These are phyloP conservation scores for Heteromormyrus szaboi DNA, from an alignment of 2,797 vertebrate genomes.

Conservation along the genomic window DNA sequence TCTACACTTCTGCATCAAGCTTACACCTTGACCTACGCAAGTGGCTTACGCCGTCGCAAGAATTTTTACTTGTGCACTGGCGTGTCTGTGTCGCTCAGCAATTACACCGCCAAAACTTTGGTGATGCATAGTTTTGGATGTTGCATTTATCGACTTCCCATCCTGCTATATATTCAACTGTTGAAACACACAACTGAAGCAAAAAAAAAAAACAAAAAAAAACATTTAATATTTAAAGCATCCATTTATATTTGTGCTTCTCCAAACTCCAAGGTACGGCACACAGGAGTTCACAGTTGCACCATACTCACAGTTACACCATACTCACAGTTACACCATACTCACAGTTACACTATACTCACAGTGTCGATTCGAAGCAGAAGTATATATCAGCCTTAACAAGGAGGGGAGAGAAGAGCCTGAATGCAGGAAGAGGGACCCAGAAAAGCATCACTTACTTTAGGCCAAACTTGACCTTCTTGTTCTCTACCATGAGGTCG, in stretches of 20 bases:
- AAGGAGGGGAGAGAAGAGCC: neutral
- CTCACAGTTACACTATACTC: too few relatives aligned
- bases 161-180: neutral
- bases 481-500: conserved; percentile 98
- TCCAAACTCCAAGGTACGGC: neutral
- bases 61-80: neutral
- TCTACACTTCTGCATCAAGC: neutral
- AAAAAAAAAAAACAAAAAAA: neutral
- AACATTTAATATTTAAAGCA: neutral
- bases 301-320: neutral
- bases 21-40: neutral
- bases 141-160: neutral
- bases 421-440: neutral
- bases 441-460: conserved; percentile 69
- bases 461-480: conserved; percentile 98
- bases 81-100: neutral
- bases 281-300: neutral
- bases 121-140: neutral
- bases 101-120: neutral
- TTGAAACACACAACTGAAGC: neutral
- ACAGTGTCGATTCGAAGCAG: neutral
- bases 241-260: neutral
- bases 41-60: neutral
- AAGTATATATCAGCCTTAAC: neutral
- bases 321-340: neutral